These are phyloP conservation scores for Cyclophora punctaria DNA, from an alignment of 2,888 invertebrate genomes.

Conservation along the genomic window DNA sequence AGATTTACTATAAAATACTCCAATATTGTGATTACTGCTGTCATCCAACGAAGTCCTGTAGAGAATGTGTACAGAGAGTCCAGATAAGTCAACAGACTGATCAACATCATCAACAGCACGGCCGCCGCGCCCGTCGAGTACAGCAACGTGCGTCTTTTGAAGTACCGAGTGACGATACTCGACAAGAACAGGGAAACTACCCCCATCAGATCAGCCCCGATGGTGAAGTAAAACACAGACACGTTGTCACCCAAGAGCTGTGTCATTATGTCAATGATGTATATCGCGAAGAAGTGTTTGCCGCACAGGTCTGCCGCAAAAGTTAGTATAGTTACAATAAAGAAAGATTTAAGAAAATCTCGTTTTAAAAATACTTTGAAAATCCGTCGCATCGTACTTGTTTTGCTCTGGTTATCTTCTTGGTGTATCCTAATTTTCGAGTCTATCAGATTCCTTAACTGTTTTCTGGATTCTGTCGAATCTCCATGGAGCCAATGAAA, in stretches of 20 bases:
- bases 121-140: constrained; percentile 24
- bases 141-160: constrained; percentile 30
- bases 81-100: constrained; percentile 24
- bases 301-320: constrained; percentile 33
- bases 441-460: constrained; percentile 28
- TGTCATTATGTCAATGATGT: constrained; percentile 31
- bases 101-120: constrained; percentile 24
- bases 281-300: constrained; percentile 30
- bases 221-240: constrained; percentile 28
- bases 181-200: too few relatives aligned
- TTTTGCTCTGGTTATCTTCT: too few relatives aligned
- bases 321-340: constrained; percentile 25
- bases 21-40: background rate
- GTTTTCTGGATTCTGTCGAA: constrained; percentile 18
- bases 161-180: too few relatives aligned
- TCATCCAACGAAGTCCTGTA: background rate
- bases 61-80: constrained; percentile 14
- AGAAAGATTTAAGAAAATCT: constrained; percentile 30
- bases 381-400: too few relatives aligned
- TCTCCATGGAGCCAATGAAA: constrained; percentile 31
- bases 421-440: background rate
- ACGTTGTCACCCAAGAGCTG: constrained; percentile 26
- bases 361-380: constrained; percentile 17
- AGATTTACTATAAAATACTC: background rate
- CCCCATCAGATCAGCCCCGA: constrained; percentile 30